Percentiles rank a stretch among this genome's conserved stretches.
These are phyloP conservation scores for Asteroscopus sphinx DNA, from an alignment of 2,888 invertebrate genomes.

Conservation along the genomic window DNA sequence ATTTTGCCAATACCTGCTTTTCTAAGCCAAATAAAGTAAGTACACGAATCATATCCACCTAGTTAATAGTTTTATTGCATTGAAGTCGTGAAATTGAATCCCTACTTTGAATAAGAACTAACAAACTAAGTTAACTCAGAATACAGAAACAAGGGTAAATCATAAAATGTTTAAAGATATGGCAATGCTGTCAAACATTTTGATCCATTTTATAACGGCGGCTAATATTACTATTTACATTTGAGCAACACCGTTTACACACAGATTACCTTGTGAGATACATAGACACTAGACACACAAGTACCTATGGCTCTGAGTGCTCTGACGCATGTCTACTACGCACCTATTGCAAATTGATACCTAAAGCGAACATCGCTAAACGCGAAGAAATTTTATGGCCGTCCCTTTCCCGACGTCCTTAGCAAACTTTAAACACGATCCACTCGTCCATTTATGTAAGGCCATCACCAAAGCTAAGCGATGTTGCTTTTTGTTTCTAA, in stretches of 20 bases:
- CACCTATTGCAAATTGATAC: constrained; percentile 30
- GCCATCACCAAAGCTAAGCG: constrained; percentile 42
- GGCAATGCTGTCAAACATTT: constrained; percentile 8
- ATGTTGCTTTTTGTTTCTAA: constrained; percentile 78
- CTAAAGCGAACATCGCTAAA: constrained; percentile 26
- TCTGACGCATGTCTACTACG: constrained; percentile 21
- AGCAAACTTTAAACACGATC: constrained; percentile 49
- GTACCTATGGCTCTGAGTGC: too few species aligned
- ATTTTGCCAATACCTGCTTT: constrained; percentile 48
- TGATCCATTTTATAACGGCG: constrained; percentile 33
- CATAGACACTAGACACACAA: constrained; percentile 3
- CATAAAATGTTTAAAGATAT: constrained; percentile 30
- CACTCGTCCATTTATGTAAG: constrained; percentile 63
- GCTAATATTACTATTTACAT: constrained; percentile 16
- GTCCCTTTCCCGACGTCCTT: constrained; percentile 49
- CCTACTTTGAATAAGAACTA: constrained; percentile 13
- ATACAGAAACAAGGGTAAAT: constrained; percentile 9
- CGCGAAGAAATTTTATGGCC: constrained; percentile 55
- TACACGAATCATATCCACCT: constrained; percentile 37
- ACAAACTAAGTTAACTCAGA: too few species aligned
- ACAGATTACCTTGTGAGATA: constrained; percentile 15
- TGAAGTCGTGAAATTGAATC: constrained; percentile 44
- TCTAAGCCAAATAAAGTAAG: constrained; percentile 14
- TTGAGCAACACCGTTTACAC: constrained; percentile 21
- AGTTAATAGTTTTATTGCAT: constrained; percentile 29